Evolutionary conservation across 1,140 invertebrate genomes (phyloP).

Genomic region (Pinna nobilis): DNA sequence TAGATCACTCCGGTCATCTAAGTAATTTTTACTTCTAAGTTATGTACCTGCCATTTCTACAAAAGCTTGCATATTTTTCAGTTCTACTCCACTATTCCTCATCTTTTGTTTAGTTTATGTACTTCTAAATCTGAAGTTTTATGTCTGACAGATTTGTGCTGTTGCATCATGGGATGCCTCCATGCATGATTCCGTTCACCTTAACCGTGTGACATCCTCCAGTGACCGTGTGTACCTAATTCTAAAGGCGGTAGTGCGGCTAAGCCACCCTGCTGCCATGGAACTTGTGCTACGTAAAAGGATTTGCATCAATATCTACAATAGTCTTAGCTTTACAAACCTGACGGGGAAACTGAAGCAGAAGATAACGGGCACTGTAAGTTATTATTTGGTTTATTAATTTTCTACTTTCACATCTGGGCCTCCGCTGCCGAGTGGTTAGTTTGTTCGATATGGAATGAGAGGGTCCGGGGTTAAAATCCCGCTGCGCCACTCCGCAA

Average conservation of each 20-base stretch:
- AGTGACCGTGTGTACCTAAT: conserved; percentile 89
- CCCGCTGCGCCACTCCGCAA: too few species aligned
- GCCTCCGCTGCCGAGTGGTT: too few species aligned
- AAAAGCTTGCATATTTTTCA: conserved; percentile 28
- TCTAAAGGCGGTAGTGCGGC: conserved; percentile 89
- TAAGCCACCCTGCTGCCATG: conserved; percentile 97
- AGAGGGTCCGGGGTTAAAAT: too few species aligned
- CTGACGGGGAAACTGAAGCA: conserved; percentile 71
- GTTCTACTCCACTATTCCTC: too few species aligned
- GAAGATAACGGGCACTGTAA: conserved; percentile 63
- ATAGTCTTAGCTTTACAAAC: conserved; percentile 83
- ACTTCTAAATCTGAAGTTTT: too few species aligned
- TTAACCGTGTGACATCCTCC: conserved; percentile 77
- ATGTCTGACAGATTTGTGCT: conserved; percentile 88
- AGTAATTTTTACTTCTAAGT: background rate
- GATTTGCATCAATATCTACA: conserved; percentile 95
- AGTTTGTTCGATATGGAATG: too few species aligned
- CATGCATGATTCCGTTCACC: conserved; percentile 91
- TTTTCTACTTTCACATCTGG: too few species aligned
- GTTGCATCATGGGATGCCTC: conserved; percentile 97
- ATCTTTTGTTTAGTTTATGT: too few species aligned
- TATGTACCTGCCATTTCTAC: background rate
- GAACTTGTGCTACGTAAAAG: conserved; percentile 96
- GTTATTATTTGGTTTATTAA: too few species aligned
- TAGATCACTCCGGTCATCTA: too few species aligned